These are phyloP conservation scores for Oxyura jamaicensis DNA, from an alignment of 2,113 vertebrate species.

Conservation along the genomic window DNA sequence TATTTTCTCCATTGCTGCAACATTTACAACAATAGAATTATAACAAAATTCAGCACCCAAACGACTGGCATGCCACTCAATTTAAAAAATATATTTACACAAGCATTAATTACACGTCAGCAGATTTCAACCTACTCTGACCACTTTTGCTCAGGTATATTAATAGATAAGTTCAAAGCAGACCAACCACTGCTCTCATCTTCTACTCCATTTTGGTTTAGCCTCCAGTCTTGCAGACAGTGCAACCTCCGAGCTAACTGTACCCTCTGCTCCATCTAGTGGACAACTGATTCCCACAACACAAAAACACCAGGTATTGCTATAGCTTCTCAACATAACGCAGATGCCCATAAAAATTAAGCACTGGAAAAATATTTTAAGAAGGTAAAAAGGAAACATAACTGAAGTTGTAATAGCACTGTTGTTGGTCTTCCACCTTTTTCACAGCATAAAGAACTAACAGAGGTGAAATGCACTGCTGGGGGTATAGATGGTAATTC, in stretches of 20 bases:
- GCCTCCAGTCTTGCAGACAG: background rate
- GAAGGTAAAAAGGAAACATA: background rate
- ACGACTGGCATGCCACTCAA: background rate
- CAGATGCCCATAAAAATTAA: background rate
- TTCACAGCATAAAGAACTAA: background rate
- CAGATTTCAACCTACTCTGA: background rate
- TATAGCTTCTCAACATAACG: background rate
- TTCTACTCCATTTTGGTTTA: slow-evolving; percentile 16
- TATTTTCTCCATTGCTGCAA: background rate
- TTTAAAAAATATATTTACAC: background rate
- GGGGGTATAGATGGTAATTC: background rate
- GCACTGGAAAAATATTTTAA: background rate
- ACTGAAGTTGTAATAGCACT: background rate
- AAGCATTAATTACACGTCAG: background rate
- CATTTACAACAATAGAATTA: background rate
- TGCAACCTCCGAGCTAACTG: background rate
- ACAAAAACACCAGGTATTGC: background rate
- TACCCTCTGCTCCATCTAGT: slow-evolving; percentile 62
- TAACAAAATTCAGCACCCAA: background rate
- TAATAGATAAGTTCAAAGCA: slow-evolving; percentile 10
- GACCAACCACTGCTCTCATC: background rate
- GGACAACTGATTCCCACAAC: background rate
- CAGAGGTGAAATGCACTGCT: background rate
- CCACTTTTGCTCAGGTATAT: background rate
- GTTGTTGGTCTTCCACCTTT: background rate